Evolutionary conservation across 2,113 vertebrate genomes (phyloP).

Genomic region (Salvelinus fontinalis): DNA sequence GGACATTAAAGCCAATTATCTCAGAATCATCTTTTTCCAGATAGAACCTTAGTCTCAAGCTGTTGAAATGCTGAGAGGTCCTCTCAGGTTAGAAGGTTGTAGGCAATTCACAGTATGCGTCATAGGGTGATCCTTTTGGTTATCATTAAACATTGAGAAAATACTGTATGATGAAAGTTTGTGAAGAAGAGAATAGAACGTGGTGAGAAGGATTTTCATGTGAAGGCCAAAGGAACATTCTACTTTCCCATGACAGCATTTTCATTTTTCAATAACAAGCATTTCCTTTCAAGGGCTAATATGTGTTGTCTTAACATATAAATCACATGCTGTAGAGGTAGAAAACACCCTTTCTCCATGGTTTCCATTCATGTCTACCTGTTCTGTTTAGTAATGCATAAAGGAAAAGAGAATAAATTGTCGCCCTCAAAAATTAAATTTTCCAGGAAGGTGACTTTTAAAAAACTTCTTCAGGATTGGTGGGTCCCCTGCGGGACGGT

Average conservation of each 20-base stretch:
- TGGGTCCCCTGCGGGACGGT: too few relatives aligned
- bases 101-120: not conserved
- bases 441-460: not conserved
- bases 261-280: slow-evolving; percentile 15
- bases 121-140: too few relatives aligned
- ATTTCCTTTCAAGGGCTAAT: not conserved
- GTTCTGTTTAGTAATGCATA: slow-evolving; percentile 21
- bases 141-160: not conserved
- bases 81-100: not conserved
- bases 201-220: not conserved
- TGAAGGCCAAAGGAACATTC: not conserved
- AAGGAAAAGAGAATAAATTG: slow-evolving; percentile 8
- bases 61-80: not conserved
- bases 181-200: not conserved
- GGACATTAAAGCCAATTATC: too few relatives aligned
- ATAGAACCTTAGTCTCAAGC: too few relatives aligned
- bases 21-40: too few relatives aligned
- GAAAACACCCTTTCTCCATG: not conserved
- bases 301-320: slow-evolving; percentile 8
- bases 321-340: not conserved
- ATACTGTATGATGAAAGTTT: not conserved
- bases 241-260: not conserved
- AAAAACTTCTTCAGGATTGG: too few relatives aligned
- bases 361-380: not conserved
- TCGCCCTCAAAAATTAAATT: slow-evolving; percentile 1